These are phyloP conservation scores for Drosophila meridionalis DNA, from an alignment of 2,888 invertebrate genomes.

Conservation along the genomic window DNA sequence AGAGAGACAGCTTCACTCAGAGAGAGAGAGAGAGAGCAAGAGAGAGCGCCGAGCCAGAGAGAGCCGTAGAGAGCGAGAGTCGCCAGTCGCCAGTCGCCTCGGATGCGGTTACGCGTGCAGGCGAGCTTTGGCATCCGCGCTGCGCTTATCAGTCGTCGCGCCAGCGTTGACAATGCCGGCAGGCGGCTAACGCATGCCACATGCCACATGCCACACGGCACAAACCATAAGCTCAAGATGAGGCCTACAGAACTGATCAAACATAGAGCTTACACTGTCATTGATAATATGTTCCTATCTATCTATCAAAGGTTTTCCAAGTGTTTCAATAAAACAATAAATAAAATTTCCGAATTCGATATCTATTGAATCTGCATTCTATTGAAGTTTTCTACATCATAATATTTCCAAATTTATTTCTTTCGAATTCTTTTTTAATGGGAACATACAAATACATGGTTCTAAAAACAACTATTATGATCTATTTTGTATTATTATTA, in stretches of 20 bases:
- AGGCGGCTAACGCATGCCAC: constrained; percentile 24
- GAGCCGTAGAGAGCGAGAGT: constrained; percentile 29
- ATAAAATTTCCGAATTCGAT: too few relatives aligned
- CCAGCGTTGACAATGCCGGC: constrained; percentile 55
- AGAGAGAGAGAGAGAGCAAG: constrained; percentile 15
- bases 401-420: too few relatives aligned
- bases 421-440: too few relatives aligned
- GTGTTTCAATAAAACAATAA: too few relatives aligned
- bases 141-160: constrained; percentile 66
- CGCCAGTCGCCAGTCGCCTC: constrained; percentile 34
- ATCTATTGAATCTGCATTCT: too few relatives aligned
- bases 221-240: constrained; percentile 1
- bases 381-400: too few relatives aligned
- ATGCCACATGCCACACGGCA: constrained; percentile 12
- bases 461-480: too few relatives aligned
- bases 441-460: too few relatives aligned
- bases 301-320: too few relatives aligned
- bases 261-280: background rate
- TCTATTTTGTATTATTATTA: too few relatives aligned
- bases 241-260: background rate
- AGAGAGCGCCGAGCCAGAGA: constrained; percentile 2
- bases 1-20: background rate
- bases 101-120: constrained; percentile 57
- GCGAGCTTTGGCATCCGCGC: constrained; percentile 61
- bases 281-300: background rate